Percentiles rank a stretch among this genome's conserved stretches.
Evolutionary conservation across 2,797 vertebrate genomes (phyloP).

Genomic region (Amblyraja radiata): DNA sequence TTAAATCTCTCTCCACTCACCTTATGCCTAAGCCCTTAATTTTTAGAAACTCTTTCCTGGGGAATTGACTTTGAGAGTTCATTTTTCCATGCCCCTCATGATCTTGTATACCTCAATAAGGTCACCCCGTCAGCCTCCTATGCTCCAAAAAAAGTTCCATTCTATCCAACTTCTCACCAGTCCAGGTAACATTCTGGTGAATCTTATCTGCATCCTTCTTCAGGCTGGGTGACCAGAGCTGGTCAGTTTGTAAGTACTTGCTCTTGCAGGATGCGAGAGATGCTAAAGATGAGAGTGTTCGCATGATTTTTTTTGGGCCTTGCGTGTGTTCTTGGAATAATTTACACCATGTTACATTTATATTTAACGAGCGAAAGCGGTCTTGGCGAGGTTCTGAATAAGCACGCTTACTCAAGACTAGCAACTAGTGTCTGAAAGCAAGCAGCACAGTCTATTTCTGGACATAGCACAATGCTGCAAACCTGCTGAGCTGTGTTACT

Average conservation of each 20-base stretch:
- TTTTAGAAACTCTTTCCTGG: too few relatives aligned
- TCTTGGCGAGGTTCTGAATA: neutral
- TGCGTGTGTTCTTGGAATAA: neutral
- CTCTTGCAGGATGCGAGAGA: neutral
- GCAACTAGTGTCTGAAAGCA: neutral
- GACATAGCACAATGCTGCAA: conserved; percentile 5
- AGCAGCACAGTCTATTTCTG: conserved; percentile 4
- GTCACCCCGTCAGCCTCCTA: too few relatives aligned
- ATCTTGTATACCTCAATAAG: too few relatives aligned
- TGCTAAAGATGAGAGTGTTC: neutral
- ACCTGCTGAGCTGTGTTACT: neutral
- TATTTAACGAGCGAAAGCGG: neutral
- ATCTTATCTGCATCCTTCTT: too few relatives aligned
- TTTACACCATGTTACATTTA: neutral
- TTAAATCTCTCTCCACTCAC: too few relatives aligned
- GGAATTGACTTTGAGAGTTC: too few relatives aligned
- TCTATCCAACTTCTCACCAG: too few relatives aligned
- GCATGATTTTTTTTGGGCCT: neutral
- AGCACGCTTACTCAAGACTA: neutral
- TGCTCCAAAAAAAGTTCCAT: too few relatives aligned
- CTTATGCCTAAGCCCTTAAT: too few relatives aligned
- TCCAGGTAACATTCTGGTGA: too few relatives aligned
- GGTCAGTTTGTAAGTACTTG: neutral
- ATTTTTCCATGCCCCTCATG: too few relatives aligned
- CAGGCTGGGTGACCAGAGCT: too few relatives aligned